Evolutionary conservation across 2,797 vertebrate genomes (phyloP), one percentile per base, ranked within the genome.

Genomic region (Leptodactylus fallax): DNA sequence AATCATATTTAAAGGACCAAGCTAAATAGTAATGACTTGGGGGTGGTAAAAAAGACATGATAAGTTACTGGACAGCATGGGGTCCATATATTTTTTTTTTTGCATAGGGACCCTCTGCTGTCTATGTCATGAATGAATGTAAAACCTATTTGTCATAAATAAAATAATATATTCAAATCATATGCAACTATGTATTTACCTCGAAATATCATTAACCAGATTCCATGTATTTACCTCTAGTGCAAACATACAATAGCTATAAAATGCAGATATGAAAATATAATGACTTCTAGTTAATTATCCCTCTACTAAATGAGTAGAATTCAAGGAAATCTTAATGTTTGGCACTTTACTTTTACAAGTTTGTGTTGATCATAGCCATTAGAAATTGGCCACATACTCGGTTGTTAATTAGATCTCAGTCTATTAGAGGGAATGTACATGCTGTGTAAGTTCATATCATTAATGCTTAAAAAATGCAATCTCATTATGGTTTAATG

Each of bases 381-480:
- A 89, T 89, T 89, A 86, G 84, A 89, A 86, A 89, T 89, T 89
- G 88, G 88, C 88, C 88, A 86, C 88, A 89, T 86, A 89, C 84
- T 89, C 80, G 17, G 88, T 69, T 89, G 88, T 89, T 89, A 89
- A 89, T 89, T 89, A 89, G 84, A 86, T 83, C 79, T 83, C 67
- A 86, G 88, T 89, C 88, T 83, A 89, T 89, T 89, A 89, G 88
- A 77, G 85, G 77, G 76, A 89, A 89, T 89, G 88, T 86, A 89
- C 88, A 86, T 72, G 79, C 88, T 89, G 88, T 71, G 84, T 79
- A 69, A 89, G 88, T 89, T 89, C 83, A 83, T 89, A 86, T 86
- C 88, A 89, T 89, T 89, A 89, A 86, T 89, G 88, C 80, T 69
- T 89, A 89, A 89, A 89, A 89, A 86, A 89, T 89, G 88, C 88